phyloP scores from a whole-genome alignment of 2,113 vertebrate genomes.

The Anser brachyrhynchus region DNA sequence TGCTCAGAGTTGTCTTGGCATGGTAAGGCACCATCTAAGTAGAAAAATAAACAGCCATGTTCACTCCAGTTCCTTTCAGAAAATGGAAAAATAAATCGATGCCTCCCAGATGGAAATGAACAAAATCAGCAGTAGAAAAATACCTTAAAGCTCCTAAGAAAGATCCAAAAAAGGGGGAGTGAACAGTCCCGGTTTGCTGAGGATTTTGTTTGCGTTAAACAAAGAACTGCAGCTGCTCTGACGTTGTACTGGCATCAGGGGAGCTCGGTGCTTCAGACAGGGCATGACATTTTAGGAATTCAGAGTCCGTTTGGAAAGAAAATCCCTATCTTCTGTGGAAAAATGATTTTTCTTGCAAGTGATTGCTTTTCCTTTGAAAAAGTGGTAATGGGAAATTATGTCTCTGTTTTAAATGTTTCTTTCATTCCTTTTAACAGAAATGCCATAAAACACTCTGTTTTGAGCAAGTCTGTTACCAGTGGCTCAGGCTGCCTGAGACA shows the following conservation, averaged over 20 bases:
- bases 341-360: slow-evolving; percentile 29
- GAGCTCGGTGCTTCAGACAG: background rate
- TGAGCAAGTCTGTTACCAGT: background rate
- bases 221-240: slow-evolving; percentile 21
- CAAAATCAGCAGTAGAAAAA: slow-evolving; percentile 34
- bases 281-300: slow-evolving; percentile 13
- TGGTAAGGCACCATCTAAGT: slow-evolving; percentile 66
- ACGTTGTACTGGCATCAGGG: background rate
- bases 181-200: background rate
- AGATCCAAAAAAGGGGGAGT: background rate
- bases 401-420: slow-evolving; percentile 3
- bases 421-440: background rate
- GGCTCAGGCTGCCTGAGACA: background rate
- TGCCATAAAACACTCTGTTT: background rate
- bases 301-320: slow-evolving; percentile 31
- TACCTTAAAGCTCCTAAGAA: slow-evolving; percentile 36
- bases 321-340: background rate
- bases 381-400: background rate
- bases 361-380: slow-evolving; percentile 24
- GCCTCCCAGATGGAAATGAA: slow-evolving; percentile 54
- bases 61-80: slow-evolving; percentile 61
- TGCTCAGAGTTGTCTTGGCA: slow-evolving; percentile 74
- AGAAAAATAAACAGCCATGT: slow-evolving; percentile 70
- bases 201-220: slow-evolving; percentile 31
- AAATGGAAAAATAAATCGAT: slow-evolving; percentile 47